phyloP scores from a whole-genome alignment of 2,113 vertebrate genomes.

The Sorex araneus region DNA sequence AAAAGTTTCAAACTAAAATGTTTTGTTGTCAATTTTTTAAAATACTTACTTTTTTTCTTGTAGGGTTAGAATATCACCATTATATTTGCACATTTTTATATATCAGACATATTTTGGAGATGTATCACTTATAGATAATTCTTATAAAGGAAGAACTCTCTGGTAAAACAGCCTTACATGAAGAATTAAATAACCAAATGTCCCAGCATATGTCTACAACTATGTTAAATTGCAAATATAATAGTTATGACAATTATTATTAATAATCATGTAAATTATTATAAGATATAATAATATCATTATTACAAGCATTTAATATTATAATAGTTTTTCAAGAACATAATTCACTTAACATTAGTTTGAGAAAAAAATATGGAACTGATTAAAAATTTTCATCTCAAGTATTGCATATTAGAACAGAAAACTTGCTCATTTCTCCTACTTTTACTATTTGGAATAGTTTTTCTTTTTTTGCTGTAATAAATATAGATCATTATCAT shows the following conservation, averaged over 20 bases:
- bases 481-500: background rate
- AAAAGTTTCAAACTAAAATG: slow-evolving; percentile 44
- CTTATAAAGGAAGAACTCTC: slow-evolving; percentile 31
- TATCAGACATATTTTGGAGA: background rate
- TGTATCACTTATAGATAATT: background rate
- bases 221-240: no score
- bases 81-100: slow-evolving; percentile 47
- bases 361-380: background rate
- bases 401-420: background rate
- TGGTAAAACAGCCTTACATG: background rate
- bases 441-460: background rate
- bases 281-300: no score
- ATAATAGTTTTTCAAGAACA: slow-evolving; percentile 1
- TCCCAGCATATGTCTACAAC: background rate
- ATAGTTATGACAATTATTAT: no score
- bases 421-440: background rate
- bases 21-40: slow-evolving; percentile 21
- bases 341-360: background rate
- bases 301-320: background rate
- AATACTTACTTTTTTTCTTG: background rate
- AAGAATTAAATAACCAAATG: slow-evolving; percentile 24
- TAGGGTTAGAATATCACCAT: background rate
- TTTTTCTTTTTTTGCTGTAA: background rate
- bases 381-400: slow-evolving; percentile 15
- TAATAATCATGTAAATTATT: no score